These are phyloP conservation scores for Rachycentron canadum DNA, from an alignment of 2,797 vertebrate species.

Conservation along the genomic window DNA sequence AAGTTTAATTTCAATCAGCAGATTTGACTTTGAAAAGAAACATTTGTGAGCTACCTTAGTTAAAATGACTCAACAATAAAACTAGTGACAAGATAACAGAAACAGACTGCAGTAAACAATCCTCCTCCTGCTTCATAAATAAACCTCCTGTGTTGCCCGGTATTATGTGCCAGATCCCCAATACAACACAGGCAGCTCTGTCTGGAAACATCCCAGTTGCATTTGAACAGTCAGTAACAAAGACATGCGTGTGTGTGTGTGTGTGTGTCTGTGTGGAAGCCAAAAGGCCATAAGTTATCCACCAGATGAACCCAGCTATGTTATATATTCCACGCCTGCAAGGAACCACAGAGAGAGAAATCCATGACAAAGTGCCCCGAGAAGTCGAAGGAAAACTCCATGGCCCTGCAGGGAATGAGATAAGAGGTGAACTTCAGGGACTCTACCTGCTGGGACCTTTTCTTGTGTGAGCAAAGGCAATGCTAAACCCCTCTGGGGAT, in stretches of 20 bases:
- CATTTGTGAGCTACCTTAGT: not conserved
- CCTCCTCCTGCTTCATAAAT: constrained; percentile 18
- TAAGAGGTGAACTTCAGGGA: constrained; percentile 63
- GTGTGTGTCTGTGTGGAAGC: not conserved
- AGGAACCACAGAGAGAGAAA: constrained; percentile 28
- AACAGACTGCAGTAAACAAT: constrained; percentile 32
- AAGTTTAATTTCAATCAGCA: not conserved
- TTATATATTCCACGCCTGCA: constrained; percentile 37
- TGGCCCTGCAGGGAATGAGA: constrained; percentile 56
- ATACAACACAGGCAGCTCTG: constrained; percentile 1
- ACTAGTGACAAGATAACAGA: constrained; percentile 13
- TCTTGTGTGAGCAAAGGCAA: constrained; percentile 44
- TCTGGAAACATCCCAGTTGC: not conserved
- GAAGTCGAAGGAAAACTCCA: constrained; percentile 39
- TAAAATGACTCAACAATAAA: constrained; percentile 12
- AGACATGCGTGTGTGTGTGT: constrained; percentile 6
- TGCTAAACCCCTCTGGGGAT: constrained; percentile 48
- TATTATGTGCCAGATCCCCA: constrained; percentile 3
- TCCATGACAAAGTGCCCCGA: constrained; percentile 16
- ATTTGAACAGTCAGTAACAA: not conserved
- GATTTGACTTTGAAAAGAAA: not conserved
- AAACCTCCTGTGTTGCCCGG: constrained; percentile 8
- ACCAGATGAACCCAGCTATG: constrained; percentile 14
- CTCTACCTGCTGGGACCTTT: constrained; percentile 56
- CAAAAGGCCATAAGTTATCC: constrained; percentile 14